Evolutionary conservation across 2,797 vertebrate genomes (phyloP), one percentile per base, ranked within the genome.

Genomic region (Mycteria americana): DNA sequence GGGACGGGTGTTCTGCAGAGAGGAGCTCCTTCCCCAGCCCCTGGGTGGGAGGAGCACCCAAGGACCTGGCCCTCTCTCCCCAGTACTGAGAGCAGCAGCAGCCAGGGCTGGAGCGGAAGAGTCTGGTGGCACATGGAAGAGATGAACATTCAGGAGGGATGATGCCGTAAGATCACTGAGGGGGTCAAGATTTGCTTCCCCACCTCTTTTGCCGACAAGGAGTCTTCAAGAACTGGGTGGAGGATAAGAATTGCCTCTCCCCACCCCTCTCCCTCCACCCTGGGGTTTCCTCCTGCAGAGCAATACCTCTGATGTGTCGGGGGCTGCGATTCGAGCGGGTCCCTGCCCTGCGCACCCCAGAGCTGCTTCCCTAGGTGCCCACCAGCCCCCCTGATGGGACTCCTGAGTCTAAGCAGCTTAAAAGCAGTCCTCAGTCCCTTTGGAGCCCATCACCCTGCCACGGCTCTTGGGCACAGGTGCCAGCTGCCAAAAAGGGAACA

Each of bases 151-250:
- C 23, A 62, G 59, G 54, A 85, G 25, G 12, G 17, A 2, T 7
- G 21, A 25, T 72, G 59, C 35, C 9, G 1, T 53, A 87, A 57
- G 31, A 21, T 24, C 30, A 74, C 13, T 0, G 0, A 68, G 9
- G 22, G 24, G 24, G 45, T 39, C 6, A 78, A 13, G 31, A 81
- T 73, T 93, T 85, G 39, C 45, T 90, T 93, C 63, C 27, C 10
- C 25, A 59, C 6, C 6, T 10, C 21, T 79, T 82, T 72, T 88
- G 46, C 33, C 76, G 86, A 53, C 1, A 4, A 10, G 14, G 54
- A 70, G 6, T 45, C 41, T 82, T 85, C 27, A 74, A 77, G 59
- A 81, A 51, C 33, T 5, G 17, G 18, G 23, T 17, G 14, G 45
- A 79, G 30, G 22, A 48, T 70, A 28, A 69, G 82, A 69, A 18